Conservation (phyloP, 2,888 invertebrate genomes). For the Latrodectus hesperus region DNA sequence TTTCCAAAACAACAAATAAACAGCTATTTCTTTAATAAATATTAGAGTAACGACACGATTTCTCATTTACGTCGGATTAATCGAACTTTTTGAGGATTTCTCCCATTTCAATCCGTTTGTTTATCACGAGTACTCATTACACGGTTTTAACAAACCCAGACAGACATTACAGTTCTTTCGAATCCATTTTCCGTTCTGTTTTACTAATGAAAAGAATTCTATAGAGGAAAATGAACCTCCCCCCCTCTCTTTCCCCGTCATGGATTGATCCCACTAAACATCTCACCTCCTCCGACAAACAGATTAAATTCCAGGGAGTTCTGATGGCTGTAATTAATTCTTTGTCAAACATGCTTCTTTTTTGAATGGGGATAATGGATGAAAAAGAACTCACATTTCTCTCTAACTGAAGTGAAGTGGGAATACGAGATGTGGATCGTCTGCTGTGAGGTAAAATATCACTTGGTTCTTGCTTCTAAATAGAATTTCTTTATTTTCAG, state of each 20-base stretch:
- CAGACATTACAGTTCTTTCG: too few relatives aligned
- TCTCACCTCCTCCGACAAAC: background rate
- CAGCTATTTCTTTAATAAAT: too few relatives aligned
- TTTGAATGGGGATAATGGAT: background rate
- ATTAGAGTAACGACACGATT: too few relatives aligned
- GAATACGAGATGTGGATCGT: background rate
- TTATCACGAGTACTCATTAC: too few relatives aligned
- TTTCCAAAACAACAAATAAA: too few relatives aligned
- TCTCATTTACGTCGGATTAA: too few relatives aligned
- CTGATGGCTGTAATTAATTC: conserved; percentile 63
- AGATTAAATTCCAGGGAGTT: conserved; percentile 56
- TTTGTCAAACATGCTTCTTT: conserved; percentile 47
- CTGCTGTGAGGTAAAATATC: background rate
- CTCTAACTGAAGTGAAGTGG: background rate
- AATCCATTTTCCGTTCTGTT: too few relatives aligned
- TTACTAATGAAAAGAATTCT: conserved; percentile 37
- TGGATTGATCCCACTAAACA: background rate
- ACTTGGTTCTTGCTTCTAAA: background rate
- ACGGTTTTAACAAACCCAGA: too few relatives aligned
- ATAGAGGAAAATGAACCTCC: conserved; percentile 39
- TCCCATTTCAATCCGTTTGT: too few relatives aligned
- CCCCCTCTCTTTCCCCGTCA: too few relatives aligned
- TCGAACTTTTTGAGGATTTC: too few relatives aligned
- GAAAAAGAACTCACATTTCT: background rate
- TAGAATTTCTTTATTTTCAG: background rate